Conservation (phyloP, 2,797 vertebrate species). For the Mycteria americana region DNA sequence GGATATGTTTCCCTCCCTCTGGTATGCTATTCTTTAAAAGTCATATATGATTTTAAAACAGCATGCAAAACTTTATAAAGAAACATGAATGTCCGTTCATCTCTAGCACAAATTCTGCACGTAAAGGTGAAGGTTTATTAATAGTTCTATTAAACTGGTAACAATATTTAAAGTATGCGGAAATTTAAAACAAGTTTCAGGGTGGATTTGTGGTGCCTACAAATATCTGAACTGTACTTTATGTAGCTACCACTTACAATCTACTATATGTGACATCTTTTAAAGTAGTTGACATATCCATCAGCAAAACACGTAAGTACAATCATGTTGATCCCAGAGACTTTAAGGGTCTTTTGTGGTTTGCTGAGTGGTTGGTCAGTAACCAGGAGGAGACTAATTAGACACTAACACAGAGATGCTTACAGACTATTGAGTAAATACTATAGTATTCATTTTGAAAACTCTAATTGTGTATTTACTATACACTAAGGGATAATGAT, state of each 20-base stretch:
- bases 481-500: background rate
- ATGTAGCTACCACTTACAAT: background rate
- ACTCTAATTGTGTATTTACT: background rate
- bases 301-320: background rate
- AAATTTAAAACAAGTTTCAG: background rate
- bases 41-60: background rate
- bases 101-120: background rate
- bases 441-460: background rate
- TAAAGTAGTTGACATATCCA: background rate
- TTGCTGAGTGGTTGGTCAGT: background rate
- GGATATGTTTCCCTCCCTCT: background rate
- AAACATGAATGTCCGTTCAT: background rate
- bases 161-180: background rate
- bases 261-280: background rate
- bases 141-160: background rate
- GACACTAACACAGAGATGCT: background rate
- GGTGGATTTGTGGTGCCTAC: background rate
- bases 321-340: background rate
- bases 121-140: background rate
- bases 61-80: background rate
- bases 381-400: background rate
- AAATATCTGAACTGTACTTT: background rate
- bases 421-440: background rate
- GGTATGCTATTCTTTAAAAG: slow-evolving; percentile 24
- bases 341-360: background rate